Conservation (phyloP, 2,888 invertebrate genomes). For the Cyaniris semiargus region DNA sequence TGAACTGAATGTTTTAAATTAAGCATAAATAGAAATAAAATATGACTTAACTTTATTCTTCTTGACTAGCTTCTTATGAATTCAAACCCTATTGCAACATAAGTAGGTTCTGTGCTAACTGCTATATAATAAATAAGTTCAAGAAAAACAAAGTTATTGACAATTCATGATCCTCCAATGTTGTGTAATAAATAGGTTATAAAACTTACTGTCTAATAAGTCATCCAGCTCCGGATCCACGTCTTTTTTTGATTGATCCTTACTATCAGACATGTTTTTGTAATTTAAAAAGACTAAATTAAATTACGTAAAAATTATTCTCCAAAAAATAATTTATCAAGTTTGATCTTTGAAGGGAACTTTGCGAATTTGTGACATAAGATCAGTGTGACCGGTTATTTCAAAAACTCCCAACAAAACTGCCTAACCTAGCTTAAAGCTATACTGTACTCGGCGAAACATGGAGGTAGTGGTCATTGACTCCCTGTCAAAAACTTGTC, state of each 20-base stretch:
- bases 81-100: neutral
- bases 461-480: no score
- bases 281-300: neutral
- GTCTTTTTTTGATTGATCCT: conserved; percentile 60
- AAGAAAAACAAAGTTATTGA: conserved; percentile 20
- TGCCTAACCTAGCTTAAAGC: no score
- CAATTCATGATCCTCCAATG: conserved; percentile 27
- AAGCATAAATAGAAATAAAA: no score
- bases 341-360: neutral
- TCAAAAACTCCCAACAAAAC: no score
- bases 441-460: no score
- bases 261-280: conserved; percentile 64
- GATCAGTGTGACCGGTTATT: no score
- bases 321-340: conserved; percentile 14
- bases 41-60: neutral
- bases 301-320: neutral
- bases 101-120: neutral
- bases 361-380: neutral
- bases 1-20: neutral
- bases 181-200: conserved; percentile 48
- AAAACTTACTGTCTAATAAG: conserved; percentile 86
- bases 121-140: neutral
- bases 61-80: neutral
- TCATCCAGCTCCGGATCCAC: conserved; percentile 86
- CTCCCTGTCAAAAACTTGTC: no score